These are phyloP conservation scores for Mola mola DNA, from an alignment of 2,113 vertebrate genomes.

Conservation along the genomic window DNA sequence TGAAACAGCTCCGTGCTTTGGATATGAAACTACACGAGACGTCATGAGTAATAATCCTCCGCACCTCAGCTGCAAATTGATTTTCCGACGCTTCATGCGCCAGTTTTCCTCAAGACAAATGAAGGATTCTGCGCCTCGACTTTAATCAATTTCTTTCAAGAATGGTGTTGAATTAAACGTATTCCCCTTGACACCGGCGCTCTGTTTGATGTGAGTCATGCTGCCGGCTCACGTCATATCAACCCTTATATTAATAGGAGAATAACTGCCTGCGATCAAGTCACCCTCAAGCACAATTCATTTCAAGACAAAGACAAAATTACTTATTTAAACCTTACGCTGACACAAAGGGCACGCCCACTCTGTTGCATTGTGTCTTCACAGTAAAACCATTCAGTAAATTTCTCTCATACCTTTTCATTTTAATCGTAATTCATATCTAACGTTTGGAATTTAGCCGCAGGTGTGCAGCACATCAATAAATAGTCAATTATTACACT, in stretches of 20 bases:
- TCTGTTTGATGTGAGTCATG: slow-evolving; percentile 17
- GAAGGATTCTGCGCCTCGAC: neutral
- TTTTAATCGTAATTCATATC: neutral
- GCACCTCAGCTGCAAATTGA: no score
- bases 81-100: neutral
- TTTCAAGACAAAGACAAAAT: slow-evolving; percentile 13
- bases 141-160: neutral
- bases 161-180: neutral
- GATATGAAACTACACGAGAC: slow-evolving; percentile 64
- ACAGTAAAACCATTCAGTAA: neutral
- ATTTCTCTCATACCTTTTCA: neutral
- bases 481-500: no score
- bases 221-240: slow-evolving; percentile 17
- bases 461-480: no score
- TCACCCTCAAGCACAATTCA: slow-evolving; percentile 11
- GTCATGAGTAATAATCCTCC: neutral
- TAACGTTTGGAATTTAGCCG: no score
- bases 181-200: slow-evolving; percentile 3
- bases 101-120: slow-evolving; percentile 25
- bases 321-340: slow-evolving; percentile 9
- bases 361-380: neutral
- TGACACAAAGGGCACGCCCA: slow-evolving; percentile 1
- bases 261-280: slow-evolving; percentile 21
- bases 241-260: slow-evolving; percentile 8
- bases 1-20: slow-evolving; percentile 79